Conservation (phyloP, 2,888 invertebrate species). For the Acronicta aceris region DNA sequence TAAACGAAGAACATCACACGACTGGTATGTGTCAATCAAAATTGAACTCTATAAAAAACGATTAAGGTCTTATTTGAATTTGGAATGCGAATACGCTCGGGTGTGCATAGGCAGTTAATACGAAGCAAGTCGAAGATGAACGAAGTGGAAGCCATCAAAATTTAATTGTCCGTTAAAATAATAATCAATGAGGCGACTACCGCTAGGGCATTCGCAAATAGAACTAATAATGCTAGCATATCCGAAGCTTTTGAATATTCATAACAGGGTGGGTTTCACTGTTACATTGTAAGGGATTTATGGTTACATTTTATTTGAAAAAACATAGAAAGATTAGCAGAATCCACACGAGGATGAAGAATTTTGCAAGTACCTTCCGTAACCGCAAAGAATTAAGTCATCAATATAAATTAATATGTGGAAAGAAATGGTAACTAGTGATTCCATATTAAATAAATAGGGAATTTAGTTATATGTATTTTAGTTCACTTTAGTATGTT, state of each 20-base stretch:
- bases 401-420: not conserved
- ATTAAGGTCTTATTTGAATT: conserved; percentile 61
- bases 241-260: conserved; percentile 42
- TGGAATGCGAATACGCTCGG: conserved; percentile 42
- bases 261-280: conserved; percentile 38
- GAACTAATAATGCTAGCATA: conserved; percentile 71
- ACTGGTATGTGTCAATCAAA: conserved; percentile 54
- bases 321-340: conserved; percentile 15
- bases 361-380: not conserved
- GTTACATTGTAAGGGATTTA: conserved; percentile 41
- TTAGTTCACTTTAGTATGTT: too few species aligned
- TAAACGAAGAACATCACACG: conserved; percentile 76
- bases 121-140: conserved; percentile 83
- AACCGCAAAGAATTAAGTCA: not conserved
- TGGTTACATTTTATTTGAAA: conserved; percentile 23
- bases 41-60: conserved; percentile 61
- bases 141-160: conserved; percentile 87
- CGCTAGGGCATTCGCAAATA: conserved; percentile 74
- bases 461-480: too few species aligned
- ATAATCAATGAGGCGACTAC: conserved; percentile 88
- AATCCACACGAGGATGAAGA: conserved; percentile 4
- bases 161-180: conserved; percentile 89
- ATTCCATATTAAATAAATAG: too few species aligned
- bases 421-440: too few species aligned
- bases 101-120: conserved; percentile 62